Evolutionary conservation across 2,113 vertebrate genomes (phyloP).

Genomic region (cattle (Bos taurus)): ARS-UCD2.0 NC_037332.1:30817001-30817500

Average conservation of each 20-base stretch:
- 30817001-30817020: neutral
- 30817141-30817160: conserved; percentile 57
- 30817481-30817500: conserved; percentile 76
- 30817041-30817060: conserved; percentile 40
- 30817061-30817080: neutral
- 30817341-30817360: conserved; percentile 68
- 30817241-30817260: conserved; percentile 56
- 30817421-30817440: conserved; percentile 69
- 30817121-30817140: conserved; percentile 24
- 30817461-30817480: conserved; percentile 74
- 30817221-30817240: conserved; percentile 69
- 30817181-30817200: conserved; percentile 63
- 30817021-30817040: conserved; percentile 61
- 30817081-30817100: conserved; percentile 33
- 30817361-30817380: conserved; percentile 71
- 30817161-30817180: conserved; percentile 58
- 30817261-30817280: conserved; percentile 76
- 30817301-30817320: conserved; percentile 62
- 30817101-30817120: conserved; percentile 1
- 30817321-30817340: conserved; percentile 53
- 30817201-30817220: conserved; percentile 49
- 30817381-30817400: conserved; percentile 75
- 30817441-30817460: conserved; percentile 58
- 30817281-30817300: conserved; percentile 71
- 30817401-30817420: conserved; percentile 62